These are phyloP conservation scores for Xanthorhoe spadicearia DNA, from an alignment of 2,888 invertebrate genomes.

Conservation along the genomic window DNA sequence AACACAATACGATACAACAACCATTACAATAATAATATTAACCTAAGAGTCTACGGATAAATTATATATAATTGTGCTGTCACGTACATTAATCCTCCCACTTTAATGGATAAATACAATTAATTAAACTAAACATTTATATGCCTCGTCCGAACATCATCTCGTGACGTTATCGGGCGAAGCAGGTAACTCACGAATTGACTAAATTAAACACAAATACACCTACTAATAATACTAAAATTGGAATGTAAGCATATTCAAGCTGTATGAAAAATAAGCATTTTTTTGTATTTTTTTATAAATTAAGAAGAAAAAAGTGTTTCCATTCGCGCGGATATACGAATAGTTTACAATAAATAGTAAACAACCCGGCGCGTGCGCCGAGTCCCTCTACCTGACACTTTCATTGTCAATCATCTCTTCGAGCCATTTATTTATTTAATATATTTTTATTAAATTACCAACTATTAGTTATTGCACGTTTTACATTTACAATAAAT, in stretches of 20 bases:
- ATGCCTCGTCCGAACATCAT: constrained; percentile 32
- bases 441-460: constrained; percentile 83
- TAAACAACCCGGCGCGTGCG: constrained; percentile 63
- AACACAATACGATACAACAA: constrained; percentile 80
- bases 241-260: constrained; percentile 73
- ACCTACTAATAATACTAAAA: constrained; percentile 73
- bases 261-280: constrained; percentile 69
- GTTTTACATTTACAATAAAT: constrained; percentile 85
- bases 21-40: constrained; percentile 54
- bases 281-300: constrained; percentile 52
- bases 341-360: constrained; percentile 80
- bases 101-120: constrained; percentile 55
- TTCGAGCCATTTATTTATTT: constrained; percentile 74
- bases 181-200: constrained; percentile 71
- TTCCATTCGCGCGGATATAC: constrained; percentile 62
- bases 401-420: constrained; percentile 67
- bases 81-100: constrained; percentile 48
- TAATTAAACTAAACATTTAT: constrained; percentile 58
- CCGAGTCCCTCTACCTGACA: constrained; percentile 50
- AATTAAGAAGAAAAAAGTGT: constrained; percentile 50
- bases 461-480: constrained; percentile 85
- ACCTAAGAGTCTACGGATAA: constrained; percentile 71
- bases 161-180: constrained; percentile 47
- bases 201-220: constrained; percentile 76
- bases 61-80: constrained; percentile 75